Percentiles rank a stretch among this genome's conserved stretches.
Conservation (phyloP, 2,113 vertebrate genomes). For the Sylvia atricapilla region DNA sequence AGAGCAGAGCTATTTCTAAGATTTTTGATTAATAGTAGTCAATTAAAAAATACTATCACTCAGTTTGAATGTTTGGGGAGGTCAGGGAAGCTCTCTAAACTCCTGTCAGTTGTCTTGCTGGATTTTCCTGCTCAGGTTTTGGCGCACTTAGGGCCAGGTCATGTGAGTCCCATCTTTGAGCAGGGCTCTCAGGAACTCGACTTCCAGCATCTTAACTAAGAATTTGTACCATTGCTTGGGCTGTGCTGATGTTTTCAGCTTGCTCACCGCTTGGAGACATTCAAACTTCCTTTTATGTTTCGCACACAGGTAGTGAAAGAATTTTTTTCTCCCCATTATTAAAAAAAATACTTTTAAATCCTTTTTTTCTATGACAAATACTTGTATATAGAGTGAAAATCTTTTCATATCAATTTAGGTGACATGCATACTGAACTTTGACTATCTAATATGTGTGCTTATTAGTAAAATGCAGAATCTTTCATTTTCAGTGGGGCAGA, state of each 20-base stretch:
- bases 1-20: background rate
- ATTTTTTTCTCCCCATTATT: fast-evolving
- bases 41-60: background rate
- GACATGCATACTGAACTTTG: background rate
- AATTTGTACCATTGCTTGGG: background rate
- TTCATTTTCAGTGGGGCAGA: background rate
- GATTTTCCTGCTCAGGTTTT: background rate
- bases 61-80: too few species aligned
- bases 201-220: background rate
- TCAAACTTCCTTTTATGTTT: background rate
- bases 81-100: background rate
- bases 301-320: background rate
- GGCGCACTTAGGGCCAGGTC: background rate
- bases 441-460: background rate
- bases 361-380: background rate
- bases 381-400: background rate
- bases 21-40: background rate
- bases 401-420: background rate
- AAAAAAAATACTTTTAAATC: background rate
- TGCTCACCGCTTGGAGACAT: background rate
- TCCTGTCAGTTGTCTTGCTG: background rate
- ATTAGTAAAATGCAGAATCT: background rate
- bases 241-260: background rate
- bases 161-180: background rate
- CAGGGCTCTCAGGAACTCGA: background rate